Evolutionary conservation across 2,113 vertebrate species (phyloP).

Genomic region (Orthochromis malagaraziensis): DNA sequence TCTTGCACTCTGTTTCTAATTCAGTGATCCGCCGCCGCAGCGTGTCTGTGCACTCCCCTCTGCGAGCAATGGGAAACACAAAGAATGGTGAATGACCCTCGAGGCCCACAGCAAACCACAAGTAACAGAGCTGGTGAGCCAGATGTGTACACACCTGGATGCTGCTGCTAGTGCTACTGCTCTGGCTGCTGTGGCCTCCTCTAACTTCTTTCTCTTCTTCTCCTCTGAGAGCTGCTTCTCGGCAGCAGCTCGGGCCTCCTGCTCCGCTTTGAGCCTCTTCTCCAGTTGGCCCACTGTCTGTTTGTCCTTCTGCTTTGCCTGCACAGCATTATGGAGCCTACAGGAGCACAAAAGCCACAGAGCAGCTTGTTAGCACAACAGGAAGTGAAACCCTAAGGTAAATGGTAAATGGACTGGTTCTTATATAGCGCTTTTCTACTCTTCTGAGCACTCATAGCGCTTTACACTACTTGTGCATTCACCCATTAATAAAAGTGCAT

Average conservation of each 20-base stretch:
- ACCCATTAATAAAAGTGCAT: too few species aligned
- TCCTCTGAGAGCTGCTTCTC: conserved; percentile 97
- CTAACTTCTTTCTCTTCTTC: conserved; percentile 95
- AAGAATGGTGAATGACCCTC: not conserved
- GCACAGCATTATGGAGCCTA: conserved; percentile 93
- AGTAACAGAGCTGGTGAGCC: not conserved
- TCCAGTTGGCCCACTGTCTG: conserved; percentile 94
- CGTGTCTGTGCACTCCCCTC: conserved; percentile 95
- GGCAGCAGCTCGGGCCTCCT: conserved; percentile 86
- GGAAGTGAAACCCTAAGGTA: not conserved
- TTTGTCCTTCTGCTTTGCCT: conserved; percentile 98
- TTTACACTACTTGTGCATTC: too few species aligned
- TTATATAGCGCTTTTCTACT: too few species aligned
- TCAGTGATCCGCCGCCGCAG: conserved; percentile 87
- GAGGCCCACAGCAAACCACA: not conserved
- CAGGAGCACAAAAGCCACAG: not conserved
- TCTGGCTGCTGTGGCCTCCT: conserved; percentile 92
- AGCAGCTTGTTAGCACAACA: not conserved
- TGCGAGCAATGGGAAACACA: conserved; percentile 14
- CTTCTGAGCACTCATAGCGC: too few species aligned
- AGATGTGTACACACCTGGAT: conserved; percentile 74
- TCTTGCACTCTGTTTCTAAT: conserved; percentile 95
- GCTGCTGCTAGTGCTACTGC: conserved; percentile 92
- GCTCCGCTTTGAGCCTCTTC: conserved; percentile 93
- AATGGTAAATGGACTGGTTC: too few species aligned